A percentile compares a stretch with the other conserved stretches of the same genome.
Evolutionary conservation across 2,888 invertebrate genomes (phyloP).

Genomic region (Geophilus truncorum): DNA sequence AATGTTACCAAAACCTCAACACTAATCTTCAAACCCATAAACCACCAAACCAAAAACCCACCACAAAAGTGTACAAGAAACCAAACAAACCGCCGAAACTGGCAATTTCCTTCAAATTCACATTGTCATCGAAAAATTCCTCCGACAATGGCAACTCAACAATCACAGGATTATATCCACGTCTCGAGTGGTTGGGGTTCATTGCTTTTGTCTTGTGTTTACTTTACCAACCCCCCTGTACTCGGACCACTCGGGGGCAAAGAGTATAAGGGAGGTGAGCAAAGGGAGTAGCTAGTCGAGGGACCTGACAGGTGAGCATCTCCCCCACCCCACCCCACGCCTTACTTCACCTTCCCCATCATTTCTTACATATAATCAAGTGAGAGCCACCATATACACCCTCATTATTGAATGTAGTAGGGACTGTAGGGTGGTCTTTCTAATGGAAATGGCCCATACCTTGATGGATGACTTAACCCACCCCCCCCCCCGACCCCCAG

Average conservation of each 20-base stretch:
- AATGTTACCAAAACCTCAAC: too few relatives aligned
- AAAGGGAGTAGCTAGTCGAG: not conserved
- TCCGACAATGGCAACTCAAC: not conserved
- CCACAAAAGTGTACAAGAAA: not conserved
- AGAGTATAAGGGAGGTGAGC: not conserved
- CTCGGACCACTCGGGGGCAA: not conserved
- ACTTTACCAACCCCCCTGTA: not conserved
- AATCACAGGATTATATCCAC: not conserved
- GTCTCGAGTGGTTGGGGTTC: not conserved
- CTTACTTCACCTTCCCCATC: not conserved
- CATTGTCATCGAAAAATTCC: too few relatives aligned
- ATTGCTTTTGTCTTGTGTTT: slow-evolving; percentile 4
- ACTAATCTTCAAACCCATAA: too few relatives aligned
- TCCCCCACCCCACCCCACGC: too few relatives aligned
- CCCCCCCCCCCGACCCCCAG: not conserved
- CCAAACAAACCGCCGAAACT: not conserved
- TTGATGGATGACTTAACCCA: not conserved
- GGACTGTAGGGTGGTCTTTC: not conserved
- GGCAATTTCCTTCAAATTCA: too few relatives aligned
- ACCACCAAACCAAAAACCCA: too few relatives aligned
- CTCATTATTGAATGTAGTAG: not conserved
- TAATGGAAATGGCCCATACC: not conserved
- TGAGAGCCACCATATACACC: not conserved
- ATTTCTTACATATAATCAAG: not conserved
- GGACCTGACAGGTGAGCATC: not conserved